Evolutionary conservation across 2,113 vertebrate genomes (phyloP).

Genomic region (Gymnocephalus cernua): DNA sequence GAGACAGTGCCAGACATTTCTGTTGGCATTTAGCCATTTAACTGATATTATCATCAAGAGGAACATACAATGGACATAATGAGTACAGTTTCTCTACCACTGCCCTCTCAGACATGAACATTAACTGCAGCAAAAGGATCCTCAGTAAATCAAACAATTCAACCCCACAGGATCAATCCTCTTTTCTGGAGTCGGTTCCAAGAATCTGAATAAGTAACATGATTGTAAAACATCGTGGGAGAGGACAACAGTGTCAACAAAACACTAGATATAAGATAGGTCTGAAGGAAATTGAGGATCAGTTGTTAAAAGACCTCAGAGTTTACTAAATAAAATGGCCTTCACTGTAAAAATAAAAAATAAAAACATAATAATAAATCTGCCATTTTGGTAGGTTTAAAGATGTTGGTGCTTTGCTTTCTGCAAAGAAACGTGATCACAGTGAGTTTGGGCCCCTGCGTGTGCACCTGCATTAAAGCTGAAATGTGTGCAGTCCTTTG

Average conservation of each 20-base stretch:
- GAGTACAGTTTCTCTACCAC: neutral
- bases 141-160: conserved; percentile 7
- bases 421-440: conserved; percentile 22
- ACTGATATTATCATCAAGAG: conserved; percentile 3
- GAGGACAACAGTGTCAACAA: conserved; percentile 27
- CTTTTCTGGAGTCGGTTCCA: neutral
- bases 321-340: conserved; percentile 13
- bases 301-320: conserved; percentile 3
- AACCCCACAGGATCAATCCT: neutral
- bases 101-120: conserved; percentile 8
- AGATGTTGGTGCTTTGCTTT: conserved; percentile 2
- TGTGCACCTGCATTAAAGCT: conserved; percentile 41
- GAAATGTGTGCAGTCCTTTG: conserved; percentile 21
- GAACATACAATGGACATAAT: neutral
- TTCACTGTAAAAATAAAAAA: neutral
- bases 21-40: conserved; percentile 6
- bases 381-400: neutral
- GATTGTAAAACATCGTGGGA: neutral
- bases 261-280: conserved; percentile 15
- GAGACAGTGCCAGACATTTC: conserved; percentile 4
- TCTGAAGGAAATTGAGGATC: conserved; percentile 50
- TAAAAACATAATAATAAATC: no score
- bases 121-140: neutral
- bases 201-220: conserved; percentile 9
- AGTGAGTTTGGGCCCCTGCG: neutral